These are phyloP conservation scores for Phrixothrix hirtus DNA, from an alignment of 2,888 invertebrate species.

Conservation along the genomic window DNA sequence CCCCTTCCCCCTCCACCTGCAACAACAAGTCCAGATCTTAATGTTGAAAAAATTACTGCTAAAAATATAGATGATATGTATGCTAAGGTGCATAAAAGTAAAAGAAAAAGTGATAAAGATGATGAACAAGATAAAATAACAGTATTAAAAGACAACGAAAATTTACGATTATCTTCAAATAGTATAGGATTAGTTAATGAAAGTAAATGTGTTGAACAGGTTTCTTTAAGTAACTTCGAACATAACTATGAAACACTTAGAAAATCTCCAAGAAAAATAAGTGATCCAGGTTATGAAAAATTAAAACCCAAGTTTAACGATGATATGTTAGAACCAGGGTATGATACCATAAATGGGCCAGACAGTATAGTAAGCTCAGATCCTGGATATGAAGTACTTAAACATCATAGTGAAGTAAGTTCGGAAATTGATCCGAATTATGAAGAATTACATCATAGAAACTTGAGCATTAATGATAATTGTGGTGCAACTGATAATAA, in stretches of 20 bases:
- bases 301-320: constrained; percentile 39
- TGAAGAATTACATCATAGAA: constrained; percentile 68
- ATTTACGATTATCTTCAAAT: constrained; percentile 1
- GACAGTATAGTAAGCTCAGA: constrained; percentile 65
- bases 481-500: constrained; percentile 47
- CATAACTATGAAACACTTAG: constrained; percentile 68
- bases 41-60: constrained; percentile 32
- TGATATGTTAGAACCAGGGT: constrained; percentile 45
- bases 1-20: constrained; percentile 78
- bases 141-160: constrained; percentile 3
- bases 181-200: constrained; percentile 1
- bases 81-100: constrained; percentile 80
- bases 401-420: constrained; percentile 37
- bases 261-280: constrained; percentile 44
- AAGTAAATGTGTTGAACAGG: neutral
- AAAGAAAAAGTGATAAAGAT: constrained; percentile 21
- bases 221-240: constrained; percentile 40
- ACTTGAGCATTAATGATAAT: constrained; percentile 45
- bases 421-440: constrained; percentile 76
- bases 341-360: constrained; percentile 59
- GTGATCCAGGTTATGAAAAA: constrained; percentile 50
- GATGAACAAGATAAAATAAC: constrained; percentile 8
- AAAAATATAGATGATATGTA: constrained; percentile 87
- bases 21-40: constrained; percentile 46
- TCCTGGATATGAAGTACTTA: constrained; percentile 74